Conservation (phyloP, 2,113 vertebrate species). For the Callipepla californica region DNA sequence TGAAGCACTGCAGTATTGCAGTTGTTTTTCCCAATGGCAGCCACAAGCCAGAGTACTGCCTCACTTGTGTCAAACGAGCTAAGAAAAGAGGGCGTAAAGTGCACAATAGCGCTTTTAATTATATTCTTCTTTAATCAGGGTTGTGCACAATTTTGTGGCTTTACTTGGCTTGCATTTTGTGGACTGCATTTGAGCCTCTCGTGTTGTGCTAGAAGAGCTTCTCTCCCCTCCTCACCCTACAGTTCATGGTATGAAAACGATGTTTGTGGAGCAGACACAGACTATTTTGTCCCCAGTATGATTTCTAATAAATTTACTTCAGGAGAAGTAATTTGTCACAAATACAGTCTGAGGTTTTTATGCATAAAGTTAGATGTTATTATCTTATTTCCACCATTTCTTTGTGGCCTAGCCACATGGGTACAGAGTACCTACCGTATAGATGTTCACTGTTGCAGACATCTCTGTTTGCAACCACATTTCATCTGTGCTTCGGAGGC, state of each 20-base stretch:
- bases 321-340: neutral
- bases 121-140: neutral
- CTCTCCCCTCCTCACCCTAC: neutral
- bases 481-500: neutral
- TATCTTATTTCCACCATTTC: neutral
- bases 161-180: neutral
- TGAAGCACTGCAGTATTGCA: neutral
- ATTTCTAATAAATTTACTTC: neutral
- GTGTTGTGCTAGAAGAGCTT: neutral
- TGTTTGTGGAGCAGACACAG: neutral
- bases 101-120: neutral
- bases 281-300: neutral
- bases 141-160: neutral
- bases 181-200: neutral
- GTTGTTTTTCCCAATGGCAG: neutral
- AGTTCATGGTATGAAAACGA: neutral
- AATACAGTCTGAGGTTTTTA: neutral
- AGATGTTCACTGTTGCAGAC: accelerated
- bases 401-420: neutral
- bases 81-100: neutral
- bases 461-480: accelerated
- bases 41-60: neutral
- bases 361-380: neutral
- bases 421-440: accelerated
- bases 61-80: neutral